Evolutionary conservation across 2,888 invertebrate species (phyloP).

Genomic region (Ectemnius cavifrons): DNA sequence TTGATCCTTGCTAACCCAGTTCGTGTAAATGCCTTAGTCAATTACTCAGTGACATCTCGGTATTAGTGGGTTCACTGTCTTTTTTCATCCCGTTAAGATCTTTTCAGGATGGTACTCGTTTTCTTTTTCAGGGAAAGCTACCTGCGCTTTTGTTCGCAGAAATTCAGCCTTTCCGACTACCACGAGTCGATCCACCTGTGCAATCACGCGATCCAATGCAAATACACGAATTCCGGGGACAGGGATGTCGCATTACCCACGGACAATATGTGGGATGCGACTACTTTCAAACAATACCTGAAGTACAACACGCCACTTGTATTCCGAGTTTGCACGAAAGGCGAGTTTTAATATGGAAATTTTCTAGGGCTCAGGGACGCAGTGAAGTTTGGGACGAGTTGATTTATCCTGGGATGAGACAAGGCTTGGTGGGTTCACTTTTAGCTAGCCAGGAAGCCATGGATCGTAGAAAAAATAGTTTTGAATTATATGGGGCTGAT

Average conservation of each 20-base stretch:
- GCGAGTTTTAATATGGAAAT: constrained; percentile 2
- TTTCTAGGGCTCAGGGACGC: constrained; percentile 85
- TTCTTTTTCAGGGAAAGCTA: constrained; percentile 87
- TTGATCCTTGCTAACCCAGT: constrained; percentile 62
- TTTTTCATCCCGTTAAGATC: no score
- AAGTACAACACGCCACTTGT: constrained; percentile 60
- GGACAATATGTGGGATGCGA: constrained; percentile 98
- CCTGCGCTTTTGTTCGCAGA: constrained; percentile 93
- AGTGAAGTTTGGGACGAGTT: constrained; percentile 89
- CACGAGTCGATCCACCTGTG: constrained; percentile 96
- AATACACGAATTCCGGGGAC: constrained; percentile 86
- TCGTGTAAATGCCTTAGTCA: constrained; percentile 40
- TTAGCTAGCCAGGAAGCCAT: constrained; percentile 92
- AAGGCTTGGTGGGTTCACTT: constrained; percentile 88
- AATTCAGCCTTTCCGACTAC: constrained; percentile 90
- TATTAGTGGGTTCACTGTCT: background rate
- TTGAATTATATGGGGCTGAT: constrained; percentile 96
- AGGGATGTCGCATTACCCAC: constrained; percentile 88
- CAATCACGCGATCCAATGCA: constrained; percentile 95
- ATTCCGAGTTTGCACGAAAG: background rate
- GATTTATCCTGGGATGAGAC: constrained; percentile 93
- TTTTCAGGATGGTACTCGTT: background rate
- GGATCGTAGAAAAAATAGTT: constrained; percentile 90
- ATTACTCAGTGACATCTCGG: constrained; percentile 1
- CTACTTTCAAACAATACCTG: constrained; percentile 83